Base-by-base conservation (phyloP, 2,113 vertebrate species). In the Scytalopus superciliaris region DNA sequence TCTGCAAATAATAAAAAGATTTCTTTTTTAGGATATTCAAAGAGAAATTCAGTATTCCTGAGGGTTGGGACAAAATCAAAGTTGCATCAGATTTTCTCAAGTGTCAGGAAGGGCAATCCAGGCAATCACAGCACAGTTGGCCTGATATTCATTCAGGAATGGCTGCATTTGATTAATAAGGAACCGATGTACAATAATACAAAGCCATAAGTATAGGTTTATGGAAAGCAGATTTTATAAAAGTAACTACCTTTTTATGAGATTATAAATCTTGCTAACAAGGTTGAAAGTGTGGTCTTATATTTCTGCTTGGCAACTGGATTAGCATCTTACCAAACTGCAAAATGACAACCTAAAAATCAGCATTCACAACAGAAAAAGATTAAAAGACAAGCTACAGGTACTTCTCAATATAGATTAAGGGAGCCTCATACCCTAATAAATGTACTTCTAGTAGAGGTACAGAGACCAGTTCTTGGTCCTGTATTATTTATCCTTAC, bases 291-390 rank as follows among this genome's bases (percentile, higher is more conserved):
- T 9, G 8, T 4, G 86, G 55, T 35, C 37, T 40, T 44, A 13
- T 12, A 67, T 83, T 90, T 83, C 31, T 78, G 42, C 67, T 77
- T 53, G 62, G 79, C 47, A 86, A 8, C 1, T 74, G 45, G 33
- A 79, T 6, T 53, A 19, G 12, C 73, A 57, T 35, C 57, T 66
- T 63, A 84, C 27, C 69, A 59, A 91, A 75, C 13, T 35, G 24
- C 21, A 76, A 89, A 91, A 77, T 25, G 44, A 73, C 53, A 84
- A 68, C 42, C 12, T 47, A 56, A 44, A 75, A 67, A 78, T 59
- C 4, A 6, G 37, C 0, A 0, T 60, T 73, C 25, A 31, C 28
- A 74, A 74, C 15, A 66, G 68, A 70, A 44, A 53, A 0, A 81
- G 33, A 35, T 52, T n/a, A 63, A 85, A 84, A 84, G 6, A 27